Evolutionary conservation across 2,113 vertebrate genomes (phyloP).

Genomic region (Abramis brama): DNA sequence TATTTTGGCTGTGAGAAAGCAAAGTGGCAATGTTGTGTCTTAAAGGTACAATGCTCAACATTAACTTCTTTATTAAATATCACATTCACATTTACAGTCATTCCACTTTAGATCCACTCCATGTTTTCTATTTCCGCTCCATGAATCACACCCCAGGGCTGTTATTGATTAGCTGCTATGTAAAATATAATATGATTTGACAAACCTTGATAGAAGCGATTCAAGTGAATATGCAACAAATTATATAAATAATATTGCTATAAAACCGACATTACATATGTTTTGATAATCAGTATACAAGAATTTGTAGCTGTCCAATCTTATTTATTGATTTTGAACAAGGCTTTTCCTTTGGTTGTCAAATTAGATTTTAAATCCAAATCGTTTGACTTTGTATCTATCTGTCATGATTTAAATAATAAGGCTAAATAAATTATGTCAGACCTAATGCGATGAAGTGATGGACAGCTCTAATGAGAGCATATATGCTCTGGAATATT

Average conservation of each 20-base stretch:
- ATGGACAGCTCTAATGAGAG: conserved; percentile 2
- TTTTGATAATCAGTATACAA: not conserved
- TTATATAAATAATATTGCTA: not conserved
- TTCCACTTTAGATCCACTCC: not conserved
- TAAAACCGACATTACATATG: not conserved
- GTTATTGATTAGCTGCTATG: not conserved
- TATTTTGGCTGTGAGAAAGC: not conserved
- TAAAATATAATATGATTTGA: not conserved
- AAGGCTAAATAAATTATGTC: not conserved
- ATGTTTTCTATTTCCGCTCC: not conserved
- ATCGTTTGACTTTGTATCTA: not conserved
- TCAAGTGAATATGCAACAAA: not conserved
- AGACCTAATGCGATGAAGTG: conserved; percentile 1
- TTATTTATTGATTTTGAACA: not conserved
- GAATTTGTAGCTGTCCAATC: not conserved
- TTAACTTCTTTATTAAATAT: not conserved
- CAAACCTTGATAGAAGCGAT: not conserved
- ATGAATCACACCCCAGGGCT: not conserved
- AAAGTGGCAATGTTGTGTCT: not conserved
- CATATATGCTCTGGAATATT: not conserved
- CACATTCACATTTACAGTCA: not conserved
- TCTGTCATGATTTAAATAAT: not conserved
- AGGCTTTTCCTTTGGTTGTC: not conserved
- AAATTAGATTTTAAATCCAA: not conserved
- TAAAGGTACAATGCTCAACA: not conserved